These are phyloP conservation scores for Drosophila rellima DNA, from an alignment of 2,888 invertebrate genomes.

Conservation along the genomic window DNA sequence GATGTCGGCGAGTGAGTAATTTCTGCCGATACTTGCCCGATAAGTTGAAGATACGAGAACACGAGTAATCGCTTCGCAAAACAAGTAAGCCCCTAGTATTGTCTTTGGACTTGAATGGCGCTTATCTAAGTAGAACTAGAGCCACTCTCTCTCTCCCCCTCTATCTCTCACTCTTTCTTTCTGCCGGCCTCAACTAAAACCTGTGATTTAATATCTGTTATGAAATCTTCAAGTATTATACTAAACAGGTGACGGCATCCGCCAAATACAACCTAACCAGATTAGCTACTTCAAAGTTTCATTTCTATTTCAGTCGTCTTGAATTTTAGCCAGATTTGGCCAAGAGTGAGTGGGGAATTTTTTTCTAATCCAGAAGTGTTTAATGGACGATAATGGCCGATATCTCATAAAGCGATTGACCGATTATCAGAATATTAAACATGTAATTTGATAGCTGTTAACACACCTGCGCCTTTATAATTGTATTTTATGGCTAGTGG, in stretches of 20 bases:
- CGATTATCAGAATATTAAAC: background rate
- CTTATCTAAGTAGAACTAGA: conserved; percentile 30
- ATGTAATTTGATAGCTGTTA: conserved; percentile 6
- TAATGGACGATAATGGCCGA: background rate
- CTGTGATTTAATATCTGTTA: background rate
- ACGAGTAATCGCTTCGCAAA: conserved; percentile 60
- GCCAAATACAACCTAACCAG: background rate
- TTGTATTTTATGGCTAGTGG: background rate
- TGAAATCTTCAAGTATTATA: background rate
- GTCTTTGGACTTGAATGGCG: conserved; percentile 34
- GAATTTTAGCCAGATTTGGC: conserved; percentile 13
- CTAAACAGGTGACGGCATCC: conserved; percentile 33
- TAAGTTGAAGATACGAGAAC: conserved; percentile 46
- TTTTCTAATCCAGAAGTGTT: background rate
- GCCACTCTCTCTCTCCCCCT: background rate
- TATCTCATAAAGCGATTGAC: background rate
- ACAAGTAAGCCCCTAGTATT: conserved; percentile 33
- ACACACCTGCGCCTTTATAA: background rate
- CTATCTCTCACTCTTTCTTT: background rate
- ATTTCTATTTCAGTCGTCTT: conserved; percentile 24
- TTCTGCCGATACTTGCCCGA: conserved; percentile 25
- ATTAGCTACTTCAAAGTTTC: conserved; percentile 18
- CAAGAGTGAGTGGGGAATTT: background rate
- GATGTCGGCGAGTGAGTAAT: conserved; percentile 51
- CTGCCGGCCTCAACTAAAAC: background rate